These are phyloP conservation scores for Brachyalestes nurse DNA, from an alignment of 2,797 vertebrate genomes.

Conservation along the genomic window DNA sequence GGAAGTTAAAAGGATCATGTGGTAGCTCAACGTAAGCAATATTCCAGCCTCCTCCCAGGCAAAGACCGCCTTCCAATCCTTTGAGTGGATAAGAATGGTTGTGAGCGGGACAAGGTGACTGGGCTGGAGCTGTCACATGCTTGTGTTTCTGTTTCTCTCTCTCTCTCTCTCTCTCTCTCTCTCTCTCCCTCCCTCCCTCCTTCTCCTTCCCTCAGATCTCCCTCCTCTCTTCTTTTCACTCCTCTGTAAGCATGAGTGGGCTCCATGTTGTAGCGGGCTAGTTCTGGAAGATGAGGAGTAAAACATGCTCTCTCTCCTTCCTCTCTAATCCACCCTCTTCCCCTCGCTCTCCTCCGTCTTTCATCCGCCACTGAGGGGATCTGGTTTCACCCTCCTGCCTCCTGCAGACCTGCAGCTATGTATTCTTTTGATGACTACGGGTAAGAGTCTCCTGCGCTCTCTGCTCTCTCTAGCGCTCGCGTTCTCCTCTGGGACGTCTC, in stretches of 20 bases:
- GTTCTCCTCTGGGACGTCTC: constrained; percentile 22
- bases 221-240: constrained; percentile 21
- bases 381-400: constrained; percentile 64
- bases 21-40: constrained; percentile 38
- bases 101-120: constrained; percentile 85
- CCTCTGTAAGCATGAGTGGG: constrained; percentile 16
- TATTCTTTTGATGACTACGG: constrained; percentile 95
- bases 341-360: constrained; percentile 47
- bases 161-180: constrained; percentile 51
- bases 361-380: constrained; percentile 46
- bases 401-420: constrained; percentile 75
- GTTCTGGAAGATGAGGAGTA: constrained; percentile 45
- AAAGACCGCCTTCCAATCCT: constrained; percentile 71
- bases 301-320: constrained; percentile 26
- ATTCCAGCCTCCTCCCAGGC: constrained; percentile 66
- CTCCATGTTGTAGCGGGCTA: constrained; percentile 30
- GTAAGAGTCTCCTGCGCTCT: constrained; percentile 73
- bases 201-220: constrained; percentile 56
- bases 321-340: constrained; percentile 73
- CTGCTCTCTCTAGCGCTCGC: constrained; percentile 33
- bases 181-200: constrained; percentile 49
- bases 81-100: constrained; percentile 62
- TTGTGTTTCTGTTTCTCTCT: constrained; percentile 46
- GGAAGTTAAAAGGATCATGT: constrained; percentile 49
- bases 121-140: constrained; percentile 89